Evolutionary conservation across 2,888 invertebrate genomes (phyloP).

Genomic region (Xanthostigma xanthostigma): DNA sequence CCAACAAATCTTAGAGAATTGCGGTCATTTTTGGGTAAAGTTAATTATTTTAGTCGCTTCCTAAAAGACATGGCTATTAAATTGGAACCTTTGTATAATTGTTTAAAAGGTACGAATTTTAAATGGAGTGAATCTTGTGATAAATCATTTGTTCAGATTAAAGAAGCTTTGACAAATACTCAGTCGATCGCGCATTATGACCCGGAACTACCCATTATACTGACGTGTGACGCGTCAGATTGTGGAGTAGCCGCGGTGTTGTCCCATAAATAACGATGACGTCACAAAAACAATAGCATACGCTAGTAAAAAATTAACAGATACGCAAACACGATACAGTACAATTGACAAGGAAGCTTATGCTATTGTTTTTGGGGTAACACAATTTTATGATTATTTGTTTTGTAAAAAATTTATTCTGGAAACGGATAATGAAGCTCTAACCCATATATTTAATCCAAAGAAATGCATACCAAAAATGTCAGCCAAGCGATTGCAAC

Average conservation of each 20-base stretch:
- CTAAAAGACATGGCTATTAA: too few relatives aligned
- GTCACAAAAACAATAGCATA: constrained; percentile 8
- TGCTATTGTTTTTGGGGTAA: constrained; percentile 7
- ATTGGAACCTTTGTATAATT: too few relatives aligned
- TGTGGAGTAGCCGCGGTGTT: constrained; percentile 8
- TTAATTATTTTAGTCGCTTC: too few relatives aligned
- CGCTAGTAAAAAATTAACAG: constrained; percentile 5
- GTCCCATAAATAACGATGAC: neutral
- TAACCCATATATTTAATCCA: neutral
- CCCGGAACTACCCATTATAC: constrained; percentile 7
- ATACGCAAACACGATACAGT: constrained; percentile 8
- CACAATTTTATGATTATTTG: constrained; percentile 13
- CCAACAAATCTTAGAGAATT: too few relatives aligned
- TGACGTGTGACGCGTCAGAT: constrained; percentile 8
- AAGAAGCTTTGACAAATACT: too few relatives aligned
- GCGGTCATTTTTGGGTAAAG: too few relatives aligned
- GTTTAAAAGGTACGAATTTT: too few relatives aligned
- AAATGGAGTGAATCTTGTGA: too few relatives aligned
- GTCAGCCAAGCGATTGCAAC: neutral
- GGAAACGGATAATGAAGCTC: neutral
- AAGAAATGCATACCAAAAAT: neutral
- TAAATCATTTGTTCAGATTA: too few relatives aligned
- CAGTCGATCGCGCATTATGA: constrained; percentile 12
- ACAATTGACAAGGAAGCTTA: constrained; percentile 12
- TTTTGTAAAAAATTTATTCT: constrained; percentile 4